Percentiles rank a stretch among this genome's conserved stretches.
phyloP scores from a whole-genome alignment of 2,797 vertebrate species.

The Kryptopterus vitreolus region DNA sequence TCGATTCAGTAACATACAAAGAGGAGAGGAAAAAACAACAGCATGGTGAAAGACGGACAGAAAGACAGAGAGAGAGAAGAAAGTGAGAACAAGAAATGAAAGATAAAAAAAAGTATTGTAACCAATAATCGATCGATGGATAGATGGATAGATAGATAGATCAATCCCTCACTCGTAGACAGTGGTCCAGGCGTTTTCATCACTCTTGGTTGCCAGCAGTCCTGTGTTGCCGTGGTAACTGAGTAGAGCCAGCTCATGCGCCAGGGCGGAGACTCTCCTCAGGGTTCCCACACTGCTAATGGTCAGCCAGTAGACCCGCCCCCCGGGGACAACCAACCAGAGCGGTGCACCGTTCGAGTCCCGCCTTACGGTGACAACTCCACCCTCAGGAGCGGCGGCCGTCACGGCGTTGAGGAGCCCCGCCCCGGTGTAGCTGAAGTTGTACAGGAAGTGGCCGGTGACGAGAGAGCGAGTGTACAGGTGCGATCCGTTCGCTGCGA shows the following conservation, averaged over 20 bases:
- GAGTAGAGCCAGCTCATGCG: constrained; percentile 85
- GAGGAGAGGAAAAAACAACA: background rate
- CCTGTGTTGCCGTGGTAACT: constrained; percentile 86
- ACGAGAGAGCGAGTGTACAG: constrained; percentile 85
- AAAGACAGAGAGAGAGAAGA: background rate
- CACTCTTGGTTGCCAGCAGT: constrained; percentile 85
- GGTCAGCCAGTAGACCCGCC: constrained; percentile 87
- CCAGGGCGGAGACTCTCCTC: constrained; percentile 84
- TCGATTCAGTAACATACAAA: constrained; percentile 11
- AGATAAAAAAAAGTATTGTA: too few species aligned
- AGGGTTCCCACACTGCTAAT: constrained; percentile 85
- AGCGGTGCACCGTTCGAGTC: constrained; percentile 82
- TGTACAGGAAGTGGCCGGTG: constrained; percentile 84
- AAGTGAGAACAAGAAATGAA: too few species aligned
- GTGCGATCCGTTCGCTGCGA: constrained; percentile 84
- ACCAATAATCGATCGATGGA: background rate
- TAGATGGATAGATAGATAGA: constrained; percentile 8
- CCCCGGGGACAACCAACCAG: constrained; percentile 84
- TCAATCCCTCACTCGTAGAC: constrained; percentile 84
- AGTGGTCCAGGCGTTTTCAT: constrained; percentile 88
- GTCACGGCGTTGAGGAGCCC: constrained; percentile 77
- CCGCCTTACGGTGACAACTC: constrained; percentile 80
- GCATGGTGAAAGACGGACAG: background rate
- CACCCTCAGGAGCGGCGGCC: constrained; percentile 78
- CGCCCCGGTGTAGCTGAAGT: constrained; percentile 83